Evolutionary conservation across 2,888 invertebrate species (phyloP).

Genomic region (Pandemis corylana): DNA sequence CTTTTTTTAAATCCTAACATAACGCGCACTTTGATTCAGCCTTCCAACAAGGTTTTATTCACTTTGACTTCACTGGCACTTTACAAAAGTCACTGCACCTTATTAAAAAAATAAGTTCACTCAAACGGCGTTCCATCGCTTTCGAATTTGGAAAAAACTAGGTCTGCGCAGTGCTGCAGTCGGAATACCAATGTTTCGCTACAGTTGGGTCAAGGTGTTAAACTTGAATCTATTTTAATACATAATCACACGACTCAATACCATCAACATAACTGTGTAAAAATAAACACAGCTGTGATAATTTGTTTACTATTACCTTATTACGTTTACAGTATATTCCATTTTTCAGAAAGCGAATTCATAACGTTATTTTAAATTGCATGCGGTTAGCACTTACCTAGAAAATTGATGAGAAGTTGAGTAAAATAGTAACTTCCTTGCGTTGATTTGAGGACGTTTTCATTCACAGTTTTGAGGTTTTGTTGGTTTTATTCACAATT

Average conservation of each 20-base stretch:
- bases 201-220: constrained; percentile 69
- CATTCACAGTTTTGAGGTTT: constrained; percentile 49
- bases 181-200: constrained; percentile 59
- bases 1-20: neutral
- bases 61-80: constrained; percentile 28
- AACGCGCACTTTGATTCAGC: constrained; percentile 9
- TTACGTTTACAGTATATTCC: constrained; percentile 53
- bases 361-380: constrained; percentile 43
- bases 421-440: constrained; percentile 49
- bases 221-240: constrained; percentile 43
- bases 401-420: constrained; percentile 52
- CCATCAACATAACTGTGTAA: constrained; percentile 13
- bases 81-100: constrained; percentile 15
- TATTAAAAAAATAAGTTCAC: constrained; percentile 7
- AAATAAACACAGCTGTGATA: constrained; percentile 24
- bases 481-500: constrained; percentile 42
- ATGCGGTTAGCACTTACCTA: constrained; percentile 60
- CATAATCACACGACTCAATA: constrained; percentile 27
- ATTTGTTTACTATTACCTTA: constrained; percentile 36
- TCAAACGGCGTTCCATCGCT: constrained; percentile 12
- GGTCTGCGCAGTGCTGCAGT: constrained; percentile 60
- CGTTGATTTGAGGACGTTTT: constrained; percentile 45
- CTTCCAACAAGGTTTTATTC: constrained; percentile 6
- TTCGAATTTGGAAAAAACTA: constrained; percentile 51
- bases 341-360: constrained; percentile 49